Conservation (phyloP, 2,888 invertebrate genomes). For the Drepanosiphum platanoidis region DNA sequence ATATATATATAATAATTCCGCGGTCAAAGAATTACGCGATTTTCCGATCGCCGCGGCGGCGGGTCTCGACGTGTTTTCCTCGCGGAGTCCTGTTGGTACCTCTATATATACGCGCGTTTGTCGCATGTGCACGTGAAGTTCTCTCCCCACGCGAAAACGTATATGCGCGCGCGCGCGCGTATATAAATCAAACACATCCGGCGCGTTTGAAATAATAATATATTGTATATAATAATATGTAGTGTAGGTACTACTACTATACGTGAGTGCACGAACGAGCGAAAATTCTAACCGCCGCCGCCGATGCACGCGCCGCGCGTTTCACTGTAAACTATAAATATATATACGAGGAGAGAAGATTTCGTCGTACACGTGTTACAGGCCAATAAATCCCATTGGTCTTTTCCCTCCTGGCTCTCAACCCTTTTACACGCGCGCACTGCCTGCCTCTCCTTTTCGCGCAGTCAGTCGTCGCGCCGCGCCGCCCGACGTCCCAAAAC, state of each 20-base stretch:
- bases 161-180: not conserved
- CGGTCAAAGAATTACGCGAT: not conserved
- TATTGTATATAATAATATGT: not conserved
- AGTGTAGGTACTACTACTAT: too few relatives aligned
- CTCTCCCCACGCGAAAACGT: not conserved
- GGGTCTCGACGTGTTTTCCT: too few relatives aligned
- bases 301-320: not conserved
- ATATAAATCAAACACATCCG: slow-evolving; percentile 57
- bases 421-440: slow-evolving; percentile 38
- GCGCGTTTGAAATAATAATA: slow-evolving; percentile 44
- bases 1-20: not conserved
- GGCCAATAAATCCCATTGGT: slow-evolving; percentile 53
- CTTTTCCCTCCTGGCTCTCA: slow-evolving; percentile 4
- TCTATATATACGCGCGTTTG: not conserved
- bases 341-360: slow-evolving; percentile 42
- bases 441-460: not conserved
- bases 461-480: slow-evolving; percentile 2
- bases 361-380: slow-evolving; percentile 60
- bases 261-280: not conserved
- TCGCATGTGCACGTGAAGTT: slow-evolving; percentile 36
- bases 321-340: slow-evolving; percentile 5
- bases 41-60: not conserved
- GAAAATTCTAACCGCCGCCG: slow-evolving; percentile 32
- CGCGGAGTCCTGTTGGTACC: too few relatives aligned
- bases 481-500: slow-evolving; percentile 2